Evolutionary conservation across 2,113 vertebrate genomes (phyloP).

Genomic region (Elephantulus edwardii): DNA sequence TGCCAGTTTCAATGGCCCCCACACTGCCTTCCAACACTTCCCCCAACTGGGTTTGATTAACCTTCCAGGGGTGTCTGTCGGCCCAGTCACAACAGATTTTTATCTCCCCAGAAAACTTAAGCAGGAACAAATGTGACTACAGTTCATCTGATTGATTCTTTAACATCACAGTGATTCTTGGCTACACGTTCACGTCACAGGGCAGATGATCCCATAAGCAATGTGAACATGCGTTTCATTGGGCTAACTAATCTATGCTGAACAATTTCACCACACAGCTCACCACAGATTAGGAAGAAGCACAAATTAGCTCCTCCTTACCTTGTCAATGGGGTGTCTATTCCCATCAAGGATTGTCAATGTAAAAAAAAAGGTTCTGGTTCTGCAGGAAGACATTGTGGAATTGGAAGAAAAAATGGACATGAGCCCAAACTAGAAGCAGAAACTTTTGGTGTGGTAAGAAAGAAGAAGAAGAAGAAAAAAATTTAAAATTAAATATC

Average conservation of each 20-base stretch:
- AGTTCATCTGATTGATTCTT: slow-evolving; percentile 48
- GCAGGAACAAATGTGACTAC: slow-evolving; percentile 44
- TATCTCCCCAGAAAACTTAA: slow-evolving; percentile 64
- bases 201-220: neutral
- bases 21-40: neutral
- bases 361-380: too few relatives aligned
- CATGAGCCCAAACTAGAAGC: too few relatives aligned
- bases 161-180: slow-evolving; percentile 43
- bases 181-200: neutral
- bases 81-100: slow-evolving; percentile 49
- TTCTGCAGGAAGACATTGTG: too few relatives aligned
- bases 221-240: neutral
- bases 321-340: too few relatives aligned
- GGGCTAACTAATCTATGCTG: too few relatives aligned
- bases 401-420: too few relatives aligned
- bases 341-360: too few relatives aligned
- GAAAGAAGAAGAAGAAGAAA: too few relatives aligned
- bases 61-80: slow-evolving; percentile 7
- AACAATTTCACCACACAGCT: too few relatives aligned
- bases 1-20: neutral
- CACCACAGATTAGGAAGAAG: neutral
- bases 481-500: too few relatives aligned
- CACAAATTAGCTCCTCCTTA: neutral
- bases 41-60: slow-evolving; percentile 37
- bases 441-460: too few relatives aligned